A percentile compares a stretch with the other conserved stretches of the same genome.
phyloP scores from a whole-genome alignment of 2,797 vertebrate genomes.

The Antrozous pallidus region DNA sequence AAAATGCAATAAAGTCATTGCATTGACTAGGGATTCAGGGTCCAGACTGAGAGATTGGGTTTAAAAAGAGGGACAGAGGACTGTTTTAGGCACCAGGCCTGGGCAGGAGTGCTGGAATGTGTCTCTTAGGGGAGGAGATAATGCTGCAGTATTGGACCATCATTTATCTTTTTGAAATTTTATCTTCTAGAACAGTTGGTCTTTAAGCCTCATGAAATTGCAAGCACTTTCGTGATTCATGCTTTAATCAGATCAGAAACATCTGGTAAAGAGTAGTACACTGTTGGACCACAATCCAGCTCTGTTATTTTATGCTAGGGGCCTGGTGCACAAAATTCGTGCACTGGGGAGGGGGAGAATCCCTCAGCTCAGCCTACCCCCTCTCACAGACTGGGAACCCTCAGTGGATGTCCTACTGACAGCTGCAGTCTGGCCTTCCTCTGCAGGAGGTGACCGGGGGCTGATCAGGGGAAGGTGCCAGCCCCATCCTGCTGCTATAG shows the following conservation, averaged over 20 bases:
- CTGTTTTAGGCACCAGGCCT: no score
- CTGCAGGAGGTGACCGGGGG: no score
- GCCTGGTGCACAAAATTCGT: no score
- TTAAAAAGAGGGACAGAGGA: background rate
- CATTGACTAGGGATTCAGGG: background rate
- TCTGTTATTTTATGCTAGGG: background rate
- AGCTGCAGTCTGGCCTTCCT: no score
- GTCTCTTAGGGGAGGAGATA: background rate
- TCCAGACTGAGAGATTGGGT: background rate
- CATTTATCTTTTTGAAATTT: background rate
- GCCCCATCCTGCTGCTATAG: no score
- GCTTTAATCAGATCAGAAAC: conserved; percentile 22
- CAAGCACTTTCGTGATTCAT: background rate
- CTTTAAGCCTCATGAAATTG: background rate
- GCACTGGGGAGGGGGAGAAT: no score
- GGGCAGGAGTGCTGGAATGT: background rate
- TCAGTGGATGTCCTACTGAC: no score
- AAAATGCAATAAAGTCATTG: background rate
- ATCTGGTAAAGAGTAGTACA: background rate
- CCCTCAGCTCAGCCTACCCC: no score
- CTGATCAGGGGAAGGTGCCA: no score
- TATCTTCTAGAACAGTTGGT: background rate
- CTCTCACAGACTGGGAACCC: no score
- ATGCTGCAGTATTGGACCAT: background rate
- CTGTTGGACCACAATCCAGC: background rate